Conservation (phyloP, 2,797 vertebrate species). For the Hapalemur alaotrensis region DNA sequence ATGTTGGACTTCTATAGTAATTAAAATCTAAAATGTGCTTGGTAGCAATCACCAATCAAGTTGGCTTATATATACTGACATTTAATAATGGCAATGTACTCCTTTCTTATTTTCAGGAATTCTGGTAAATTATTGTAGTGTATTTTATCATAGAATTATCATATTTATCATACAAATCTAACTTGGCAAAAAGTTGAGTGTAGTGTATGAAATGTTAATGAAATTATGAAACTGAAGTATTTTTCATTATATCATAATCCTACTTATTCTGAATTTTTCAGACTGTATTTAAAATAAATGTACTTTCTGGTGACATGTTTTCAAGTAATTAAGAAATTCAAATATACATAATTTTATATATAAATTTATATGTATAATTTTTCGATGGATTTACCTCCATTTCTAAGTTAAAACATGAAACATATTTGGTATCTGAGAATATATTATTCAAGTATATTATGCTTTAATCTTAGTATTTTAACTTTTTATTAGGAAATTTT, state of each 20-base stretch:
- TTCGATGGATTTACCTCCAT: background rate
- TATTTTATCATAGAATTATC: background rate
- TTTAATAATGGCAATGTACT: background rate
- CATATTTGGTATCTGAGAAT: background rate
- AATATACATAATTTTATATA: background rate
- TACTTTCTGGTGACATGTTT: background rate
- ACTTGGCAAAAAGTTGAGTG: background rate
- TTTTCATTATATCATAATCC: background rate
- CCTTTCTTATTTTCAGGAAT: background rate
- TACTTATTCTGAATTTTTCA: conserved; percentile 1
- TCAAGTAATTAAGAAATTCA: background rate
- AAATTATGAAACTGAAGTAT: conserved; percentile 13
- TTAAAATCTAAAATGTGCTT: background rate
- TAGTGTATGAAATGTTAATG: background rate
- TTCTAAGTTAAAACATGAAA: conserved; percentile 19
- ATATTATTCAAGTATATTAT: background rate
- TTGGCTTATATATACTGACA: background rate
- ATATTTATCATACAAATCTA: background rate
- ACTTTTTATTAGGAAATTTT: background rate
- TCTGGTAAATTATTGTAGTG: background rate
- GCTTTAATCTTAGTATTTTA: conserved; percentile 5
- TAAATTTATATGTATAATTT: background rate
- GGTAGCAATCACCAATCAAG: background rate
- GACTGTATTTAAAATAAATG: conserved; percentile 2
- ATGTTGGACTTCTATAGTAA: background rate